phyloP scores from a whole-genome alignment of 2,113 vertebrate genomes.

The Engraulis encrasicolus region DNA sequence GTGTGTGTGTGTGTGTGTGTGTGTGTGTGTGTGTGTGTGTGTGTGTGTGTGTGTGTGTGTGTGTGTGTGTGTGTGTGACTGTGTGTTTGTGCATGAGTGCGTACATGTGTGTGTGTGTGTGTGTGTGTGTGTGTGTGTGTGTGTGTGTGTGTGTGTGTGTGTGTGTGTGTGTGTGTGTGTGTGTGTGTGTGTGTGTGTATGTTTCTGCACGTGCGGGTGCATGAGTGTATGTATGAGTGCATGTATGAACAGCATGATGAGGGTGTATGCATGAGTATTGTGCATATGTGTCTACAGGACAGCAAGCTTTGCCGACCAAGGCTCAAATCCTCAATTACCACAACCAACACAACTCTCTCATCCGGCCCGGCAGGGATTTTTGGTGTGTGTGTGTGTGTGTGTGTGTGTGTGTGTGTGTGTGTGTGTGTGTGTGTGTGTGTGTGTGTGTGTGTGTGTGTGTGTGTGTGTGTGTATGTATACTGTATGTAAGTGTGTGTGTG shows the following conservation, averaged over 20 bases:
- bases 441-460: too few species aligned
- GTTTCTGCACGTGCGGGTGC: background rate
- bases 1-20: background rate
- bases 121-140: too few species aligned
- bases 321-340: background rate
- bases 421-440: background rate
- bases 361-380: background rate
- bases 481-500: too few species aligned
- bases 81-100: too few species aligned
- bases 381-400: constrained; percentile 13
- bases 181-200: too few species aligned
- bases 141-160: too few species aligned
- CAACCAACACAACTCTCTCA: background rate
- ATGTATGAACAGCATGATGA: too few species aligned
- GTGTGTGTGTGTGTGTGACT: background rate
- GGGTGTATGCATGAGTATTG: too few species aligned
- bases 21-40: too few species aligned
- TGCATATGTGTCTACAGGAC: background rate
- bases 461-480: too few species aligned
- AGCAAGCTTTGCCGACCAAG: background rate
- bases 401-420: constrained; percentile 18
- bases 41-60: background rate
- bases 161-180: too few species aligned
- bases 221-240: background rate
- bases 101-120: too few species aligned